A percentile compares a stretch with the other conserved stretches of the same genome.
phyloP scores from a whole-genome alignment of 2,797 vertebrate genomes.

The Spinibarbus caldwelli region DNA sequence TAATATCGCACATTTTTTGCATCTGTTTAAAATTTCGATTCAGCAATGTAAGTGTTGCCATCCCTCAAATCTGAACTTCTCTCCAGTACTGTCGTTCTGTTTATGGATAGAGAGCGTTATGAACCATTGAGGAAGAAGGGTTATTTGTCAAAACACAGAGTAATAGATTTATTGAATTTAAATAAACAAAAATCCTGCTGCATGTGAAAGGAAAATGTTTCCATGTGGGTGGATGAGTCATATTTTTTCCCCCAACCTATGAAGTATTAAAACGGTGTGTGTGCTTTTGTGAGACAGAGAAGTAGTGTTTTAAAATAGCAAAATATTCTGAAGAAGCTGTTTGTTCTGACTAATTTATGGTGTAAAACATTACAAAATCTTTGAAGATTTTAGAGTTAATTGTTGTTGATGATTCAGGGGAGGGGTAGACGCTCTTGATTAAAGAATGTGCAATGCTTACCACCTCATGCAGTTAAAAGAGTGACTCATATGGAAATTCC shows the following conservation, averaged over 20 bases:
- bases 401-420: slow-evolving; percentile 9
- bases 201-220: slow-evolving; percentile 71
- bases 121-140: slow-evolving; percentile 30
- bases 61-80: neutral
- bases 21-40: neutral
- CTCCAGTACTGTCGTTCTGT: neutral
- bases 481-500: neutral
- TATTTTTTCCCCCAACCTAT: slow-evolving; percentile 54
- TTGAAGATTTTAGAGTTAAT: slow-evolving; percentile 11
- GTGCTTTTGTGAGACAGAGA: slow-evolving; percentile 27
- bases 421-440: neutral
- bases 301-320: slow-evolving; percentile 16
- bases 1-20: neutral
- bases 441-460: neutral
- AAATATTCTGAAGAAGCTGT: slow-evolving; percentile 19
- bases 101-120: slow-evolving; percentile 14
- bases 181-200: slow-evolving; percentile 49
- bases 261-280: slow-evolving; percentile 47
- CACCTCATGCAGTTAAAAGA: neutral
- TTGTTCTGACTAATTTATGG: slow-evolving; percentile 17
- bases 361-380: neutral
- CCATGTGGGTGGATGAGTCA: slow-evolving; percentile 79
- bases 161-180: slow-evolving; percentile 40
- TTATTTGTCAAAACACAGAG: slow-evolving; percentile 11
- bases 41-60: slow-evolving; percentile 9